phyloP scores from a whole-genome alignment of 1,140 invertebrate species.

The Samia ricini region DNA sequence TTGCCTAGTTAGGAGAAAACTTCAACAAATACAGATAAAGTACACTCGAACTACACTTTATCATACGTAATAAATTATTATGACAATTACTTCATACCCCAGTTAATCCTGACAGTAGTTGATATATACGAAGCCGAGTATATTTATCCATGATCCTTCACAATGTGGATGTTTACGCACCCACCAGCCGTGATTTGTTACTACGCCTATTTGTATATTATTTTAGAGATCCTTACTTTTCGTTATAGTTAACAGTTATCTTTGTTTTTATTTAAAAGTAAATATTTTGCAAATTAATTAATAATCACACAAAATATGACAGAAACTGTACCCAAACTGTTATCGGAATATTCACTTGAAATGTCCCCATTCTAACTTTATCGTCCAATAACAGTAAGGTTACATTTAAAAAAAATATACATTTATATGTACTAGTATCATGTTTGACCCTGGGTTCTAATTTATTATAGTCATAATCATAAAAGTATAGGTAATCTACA shows the following conservation, averaged over 20 bases:
- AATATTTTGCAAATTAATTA: no score
- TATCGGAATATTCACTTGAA: no score
- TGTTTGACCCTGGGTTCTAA: no score
- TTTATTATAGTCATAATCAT: no score
- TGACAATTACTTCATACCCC: not conserved
- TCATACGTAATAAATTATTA: not conserved
- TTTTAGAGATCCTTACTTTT: constrained; percentile 12
- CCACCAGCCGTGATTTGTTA: constrained; percentile 31
- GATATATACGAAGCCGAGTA: constrained; percentile 3
- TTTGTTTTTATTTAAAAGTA: no score
- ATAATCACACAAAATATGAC: no score
- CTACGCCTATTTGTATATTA: constrained; percentile 27
- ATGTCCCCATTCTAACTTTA: no score
- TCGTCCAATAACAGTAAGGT: no score
- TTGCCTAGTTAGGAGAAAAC: not conserved
- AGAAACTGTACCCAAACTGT: no score
- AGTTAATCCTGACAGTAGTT: not conserved
- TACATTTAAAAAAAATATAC: no score
- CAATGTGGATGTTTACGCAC: constrained; percentile 38
- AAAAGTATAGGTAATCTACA: no score
- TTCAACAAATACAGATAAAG: not conserved
- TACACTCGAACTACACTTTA: not conserved
- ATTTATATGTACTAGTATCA: no score
- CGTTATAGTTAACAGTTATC: not conserved
- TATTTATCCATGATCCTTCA: constrained; percentile 17